Evolutionary conservation across 2,797 vertebrate species (phyloP), one percentile per base, ranked within the genome.

Genomic region (Macropodus opercularis): DNA sequence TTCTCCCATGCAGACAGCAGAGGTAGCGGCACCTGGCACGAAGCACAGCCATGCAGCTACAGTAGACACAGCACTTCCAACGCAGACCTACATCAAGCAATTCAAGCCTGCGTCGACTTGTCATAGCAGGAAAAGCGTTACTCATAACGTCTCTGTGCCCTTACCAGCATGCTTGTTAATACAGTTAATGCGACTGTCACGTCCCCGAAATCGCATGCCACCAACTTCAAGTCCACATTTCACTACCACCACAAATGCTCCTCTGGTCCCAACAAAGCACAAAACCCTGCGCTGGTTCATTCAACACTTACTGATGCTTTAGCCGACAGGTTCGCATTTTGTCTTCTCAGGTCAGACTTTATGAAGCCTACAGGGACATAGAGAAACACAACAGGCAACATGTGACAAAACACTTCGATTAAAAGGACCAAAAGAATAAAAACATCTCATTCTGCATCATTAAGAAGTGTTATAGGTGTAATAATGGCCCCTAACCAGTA

Each of bases 311-410:
- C 97, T 8, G 60, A 67, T 47, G 89, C 76, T 81, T 85, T 75
- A 79, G 74, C 47, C 73, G 86, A 71, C 61, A 72, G 72, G 89
- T 95, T 96, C 19, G 96, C 96, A n/a, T 82, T 91, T 65, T 96
- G 96, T 79, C 97, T 94, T 63, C 92, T 92, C 19, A 99, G 94
- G 63, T 98, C 95, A 23, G 95, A 90, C 83, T 93, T 96, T 55
- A 98, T 97, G 36, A 95, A 92, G 17, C 87, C 97, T 99, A 72
- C 18, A 55, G 63, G 42, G 24, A 38, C 51, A 57, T 2, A 56
- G n/a, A 64, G 41, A 69, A 7, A 72, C 8, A 72, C 7, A 56
- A 47, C 5, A 34, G 2, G 6, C 2, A 3, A 58, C 49, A 9
- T 1, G 34, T 5, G 6, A 36, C n/a, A 42, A 2, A n/a, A 14